phyloP scores from a whole-genome alignment of 2,888 invertebrate species.

The Nephrotoma appendiculata region DNA sequence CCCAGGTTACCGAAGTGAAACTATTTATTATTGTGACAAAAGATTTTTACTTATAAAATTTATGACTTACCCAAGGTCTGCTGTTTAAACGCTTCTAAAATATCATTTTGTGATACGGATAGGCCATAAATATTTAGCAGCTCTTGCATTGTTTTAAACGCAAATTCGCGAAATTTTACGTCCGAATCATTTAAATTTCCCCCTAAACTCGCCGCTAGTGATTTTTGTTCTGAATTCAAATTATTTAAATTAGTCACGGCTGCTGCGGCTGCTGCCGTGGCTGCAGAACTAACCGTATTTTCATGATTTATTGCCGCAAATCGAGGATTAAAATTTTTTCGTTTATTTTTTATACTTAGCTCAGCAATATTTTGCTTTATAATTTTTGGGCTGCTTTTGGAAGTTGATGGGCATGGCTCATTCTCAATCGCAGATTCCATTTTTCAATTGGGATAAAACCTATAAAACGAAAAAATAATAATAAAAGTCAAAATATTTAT shows the following conservation, averaged over 20 bases:
- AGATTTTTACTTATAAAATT: neutral
- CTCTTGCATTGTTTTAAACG: slow-evolving; percentile 16
- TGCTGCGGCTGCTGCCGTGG: neutral
- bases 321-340: slow-evolving; percentile 11
- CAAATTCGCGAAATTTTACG: slow-evolving; percentile 11
- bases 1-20: neutral
- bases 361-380: neutral
- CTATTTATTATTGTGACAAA: neutral
- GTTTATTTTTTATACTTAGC: slow-evolving; percentile 7
- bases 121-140: slow-evolving; percentile 16
- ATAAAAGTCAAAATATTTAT: neutral
- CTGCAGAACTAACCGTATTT: neutral
- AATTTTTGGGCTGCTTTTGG: neutral
- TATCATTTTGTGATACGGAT: slow-evolving; percentile 15
- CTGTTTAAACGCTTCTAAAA: slow-evolving; percentile 16
- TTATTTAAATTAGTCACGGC: neutral
- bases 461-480: neutral
- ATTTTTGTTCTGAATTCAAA: neutral
- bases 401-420: neutral
- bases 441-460: neutral
- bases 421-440: neutral
- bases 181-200: slow-evolving; percentile 6
- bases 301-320: slow-evolving; percentile 5
- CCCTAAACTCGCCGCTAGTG: neutral
- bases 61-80: slow-evolving; percentile 12